Percentiles rank a stretch among this genome's conserved stretches.
Conservation (phyloP, 2,113 vertebrate species). For the Salvelinus sp. region DNA sequence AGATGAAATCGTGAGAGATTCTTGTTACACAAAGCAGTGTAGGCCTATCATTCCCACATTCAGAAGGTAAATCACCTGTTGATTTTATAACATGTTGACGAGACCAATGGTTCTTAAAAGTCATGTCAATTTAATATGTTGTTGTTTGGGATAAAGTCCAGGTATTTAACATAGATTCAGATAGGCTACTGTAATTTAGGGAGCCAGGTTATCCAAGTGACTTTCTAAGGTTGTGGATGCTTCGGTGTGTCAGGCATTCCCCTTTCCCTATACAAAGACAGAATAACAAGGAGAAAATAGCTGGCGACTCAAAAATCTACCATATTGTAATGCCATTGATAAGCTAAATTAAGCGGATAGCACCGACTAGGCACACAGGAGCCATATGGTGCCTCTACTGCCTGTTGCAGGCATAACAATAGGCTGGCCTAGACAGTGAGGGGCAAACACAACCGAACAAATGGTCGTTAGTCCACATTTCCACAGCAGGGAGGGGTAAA, state of each 20-base stretch:
- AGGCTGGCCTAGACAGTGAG: constrained; percentile 76
- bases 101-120: background rate
- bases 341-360: constrained; percentile 84
- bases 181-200: too few relatives aligned
- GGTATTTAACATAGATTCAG: too few relatives aligned
- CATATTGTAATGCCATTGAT: constrained; percentile 85
- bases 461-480: constrained; percentile 80
- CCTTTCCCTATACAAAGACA: constrained; percentile 18
- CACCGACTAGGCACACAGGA: constrained; percentile 89
- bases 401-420: constrained; percentile 96
- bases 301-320: constrained; percentile 38
- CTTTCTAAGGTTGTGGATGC: too few relatives aligned
- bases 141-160: too few relatives aligned
- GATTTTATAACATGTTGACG: background rate
- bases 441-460: constrained; percentile 68
- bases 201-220: too few relatives aligned
- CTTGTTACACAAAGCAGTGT: background rate
- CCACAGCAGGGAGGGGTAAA: constrained; percentile 64
- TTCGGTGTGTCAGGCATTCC: background rate
- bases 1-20: background rate
- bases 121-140: too few relatives aligned
- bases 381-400: constrained; percentile 95
- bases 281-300: constrained; percentile 19
- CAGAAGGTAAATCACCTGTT: background rate
- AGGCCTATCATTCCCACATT: background rate